Conservation (phyloP, 2,888 invertebrate species). For the Megaustenia siamemsis region DNA sequence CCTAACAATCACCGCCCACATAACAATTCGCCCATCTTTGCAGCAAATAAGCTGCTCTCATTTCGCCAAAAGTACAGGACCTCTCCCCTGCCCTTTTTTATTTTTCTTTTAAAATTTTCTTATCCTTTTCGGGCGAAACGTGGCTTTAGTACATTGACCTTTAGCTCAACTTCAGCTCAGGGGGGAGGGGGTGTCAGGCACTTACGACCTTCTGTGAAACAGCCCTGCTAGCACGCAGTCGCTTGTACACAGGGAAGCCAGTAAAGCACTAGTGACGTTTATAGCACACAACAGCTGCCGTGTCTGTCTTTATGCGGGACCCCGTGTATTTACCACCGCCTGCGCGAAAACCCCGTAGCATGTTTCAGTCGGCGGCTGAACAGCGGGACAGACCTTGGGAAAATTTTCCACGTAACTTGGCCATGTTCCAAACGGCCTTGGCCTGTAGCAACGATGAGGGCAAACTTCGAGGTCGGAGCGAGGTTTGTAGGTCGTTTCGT, state of each 20-base stretch:
- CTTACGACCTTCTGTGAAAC: too few relatives aligned
- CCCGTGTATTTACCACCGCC: conserved; percentile 6
- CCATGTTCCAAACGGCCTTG: conserved; percentile 14
- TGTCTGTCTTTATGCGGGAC: conserved; percentile 7
- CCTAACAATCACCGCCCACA: too few relatives aligned
- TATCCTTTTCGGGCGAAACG: too few relatives aligned
- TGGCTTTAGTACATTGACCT: too few relatives aligned
- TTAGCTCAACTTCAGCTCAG: too few relatives aligned
- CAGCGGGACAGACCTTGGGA: not conserved
- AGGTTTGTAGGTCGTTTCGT: conserved; percentile 20
- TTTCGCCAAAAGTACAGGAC: too few relatives aligned
- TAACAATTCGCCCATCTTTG: too few relatives aligned
- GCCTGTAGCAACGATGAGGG: not conserved
- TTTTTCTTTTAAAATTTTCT: too few relatives aligned
- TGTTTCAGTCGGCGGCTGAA: not conserved
- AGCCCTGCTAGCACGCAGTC: not conserved
- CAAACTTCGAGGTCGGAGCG: not conserved
- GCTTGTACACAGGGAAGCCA: not conserved
- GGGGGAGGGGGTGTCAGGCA: too few relatives aligned
- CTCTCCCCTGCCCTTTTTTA: too few relatives aligned
- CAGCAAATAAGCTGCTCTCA: too few relatives aligned
- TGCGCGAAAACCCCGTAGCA: conserved; percentile 36
- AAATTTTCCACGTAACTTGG: conserved; percentile 3
- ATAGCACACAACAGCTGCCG: not conserved
- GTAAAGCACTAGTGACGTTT: not conserved